Percentiles rank a stretch among this genome's conserved stretches.
phyloP scores from a whole-genome alignment of 2,888 invertebrate genomes.

The Ischnura elegans region DNA sequence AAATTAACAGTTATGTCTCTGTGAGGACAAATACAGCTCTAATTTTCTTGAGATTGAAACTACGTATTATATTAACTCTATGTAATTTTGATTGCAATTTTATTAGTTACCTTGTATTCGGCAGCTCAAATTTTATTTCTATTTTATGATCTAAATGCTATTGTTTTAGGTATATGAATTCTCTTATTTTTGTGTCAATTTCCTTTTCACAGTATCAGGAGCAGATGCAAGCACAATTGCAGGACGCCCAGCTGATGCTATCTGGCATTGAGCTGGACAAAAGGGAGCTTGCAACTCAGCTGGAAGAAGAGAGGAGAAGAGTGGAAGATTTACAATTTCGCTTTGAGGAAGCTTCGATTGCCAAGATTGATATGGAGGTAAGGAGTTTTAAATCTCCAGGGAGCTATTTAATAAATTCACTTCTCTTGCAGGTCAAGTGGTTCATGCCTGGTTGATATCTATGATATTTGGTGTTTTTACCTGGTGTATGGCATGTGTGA shows the following conservation, averaged over 20 bases:
- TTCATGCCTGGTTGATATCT: too few species aligned
- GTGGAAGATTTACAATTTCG: slow-evolving; percentile 94
- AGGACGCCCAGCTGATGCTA: slow-evolving; percentile 78
- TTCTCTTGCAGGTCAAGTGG: neutral
- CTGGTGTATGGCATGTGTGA: too few species aligned
- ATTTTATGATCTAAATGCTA: too few species aligned
- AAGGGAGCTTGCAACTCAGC: slow-evolving; percentile 81
- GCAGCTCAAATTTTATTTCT: neutral
- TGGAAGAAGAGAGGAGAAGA: slow-evolving; percentile 90
- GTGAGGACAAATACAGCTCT: too few species aligned
- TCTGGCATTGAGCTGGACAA: slow-evolving; percentile 78
- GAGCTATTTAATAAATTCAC: neutral
- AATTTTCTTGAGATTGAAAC: too few species aligned
- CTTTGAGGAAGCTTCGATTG: slow-evolving; percentile 94
- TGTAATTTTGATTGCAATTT: too few species aligned
- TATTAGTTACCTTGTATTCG: too few species aligned
- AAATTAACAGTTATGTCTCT: too few species aligned
- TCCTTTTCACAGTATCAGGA: slow-evolving; percentile 72
- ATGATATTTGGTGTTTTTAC: too few species aligned
- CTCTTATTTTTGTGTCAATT: neutral
- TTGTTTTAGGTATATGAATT: too few species aligned
- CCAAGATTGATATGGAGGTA: slow-evolving; percentile 93
- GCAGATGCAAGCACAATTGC: slow-evolving; percentile 75
- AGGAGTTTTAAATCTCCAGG: slow-evolving; percentile 73
- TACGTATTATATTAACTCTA: too few species aligned